These are phyloP conservation scores for Lemur catta DNA, from an alignment of 2,797 vertebrate genomes.

Conservation along the genomic window DNA sequence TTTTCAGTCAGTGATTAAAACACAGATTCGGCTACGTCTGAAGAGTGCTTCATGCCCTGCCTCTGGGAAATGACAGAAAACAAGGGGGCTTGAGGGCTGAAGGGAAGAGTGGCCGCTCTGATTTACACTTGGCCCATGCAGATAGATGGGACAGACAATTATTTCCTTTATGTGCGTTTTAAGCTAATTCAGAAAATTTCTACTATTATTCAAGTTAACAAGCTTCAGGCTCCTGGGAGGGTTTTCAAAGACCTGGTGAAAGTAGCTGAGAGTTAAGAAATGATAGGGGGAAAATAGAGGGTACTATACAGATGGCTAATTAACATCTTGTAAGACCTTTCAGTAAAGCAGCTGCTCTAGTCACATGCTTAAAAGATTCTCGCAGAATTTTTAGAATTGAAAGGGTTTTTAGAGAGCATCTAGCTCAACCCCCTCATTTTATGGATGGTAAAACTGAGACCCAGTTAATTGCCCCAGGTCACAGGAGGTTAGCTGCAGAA, in stretches of 20 bases:
- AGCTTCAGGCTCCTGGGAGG: constrained; percentile 63
- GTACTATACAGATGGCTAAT: constrained; percentile 71
- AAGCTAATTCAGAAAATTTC: constrained; percentile 75
- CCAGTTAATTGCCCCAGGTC: constrained; percentile 61
- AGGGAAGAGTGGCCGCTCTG: constrained; percentile 34
- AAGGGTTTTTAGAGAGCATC: constrained; percentile 67
- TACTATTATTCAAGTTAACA: constrained; percentile 75
- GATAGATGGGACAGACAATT: constrained; percentile 61
- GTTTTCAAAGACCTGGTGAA: constrained; percentile 72
- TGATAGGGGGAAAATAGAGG: constrained; percentile 68
- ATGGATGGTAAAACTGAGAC: constrained; percentile 76
- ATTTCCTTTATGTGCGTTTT: constrained; percentile 71
- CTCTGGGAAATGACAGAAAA: constrained; percentile 55
- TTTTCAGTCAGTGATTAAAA: constrained; percentile 55
- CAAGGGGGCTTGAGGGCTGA: neutral
- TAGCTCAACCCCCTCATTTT: constrained; percentile 72
- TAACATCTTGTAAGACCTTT: constrained; percentile 75
- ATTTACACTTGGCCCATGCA: constrained; percentile 38
- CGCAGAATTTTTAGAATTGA: constrained; percentile 63
- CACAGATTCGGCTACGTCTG: constrained; percentile 5
- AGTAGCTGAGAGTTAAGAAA: constrained; percentile 68
- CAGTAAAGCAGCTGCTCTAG: constrained; percentile 71
- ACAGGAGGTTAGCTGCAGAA: constrained; percentile 30
- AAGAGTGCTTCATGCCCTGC: constrained; percentile 1
- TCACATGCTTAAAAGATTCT: constrained; percentile 69